Conservation (phyloP, 92 coral and sea anemone species). For the Phenganax marumi region DNA sequence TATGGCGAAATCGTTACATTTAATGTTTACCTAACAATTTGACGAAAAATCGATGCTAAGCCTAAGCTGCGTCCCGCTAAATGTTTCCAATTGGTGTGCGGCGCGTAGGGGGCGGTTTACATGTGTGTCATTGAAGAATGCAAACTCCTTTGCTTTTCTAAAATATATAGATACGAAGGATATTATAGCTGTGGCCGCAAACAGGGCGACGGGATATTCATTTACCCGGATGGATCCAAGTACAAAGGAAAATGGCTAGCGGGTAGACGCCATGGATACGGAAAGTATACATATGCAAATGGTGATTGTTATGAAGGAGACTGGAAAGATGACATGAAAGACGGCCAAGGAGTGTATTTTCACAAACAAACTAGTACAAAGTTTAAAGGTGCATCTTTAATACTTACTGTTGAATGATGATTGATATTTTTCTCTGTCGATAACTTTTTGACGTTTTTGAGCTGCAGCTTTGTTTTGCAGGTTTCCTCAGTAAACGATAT, state of each 20-base stretch:
- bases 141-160: too few species aligned
- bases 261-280: conserved; percentile 70
- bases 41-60: too few species aligned
- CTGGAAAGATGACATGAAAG: conserved; percentile 75
- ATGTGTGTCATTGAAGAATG: too few species aligned
- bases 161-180: conserved; percentile 78
- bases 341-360: conserved; percentile 79
- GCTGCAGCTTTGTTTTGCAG: too few species aligned
- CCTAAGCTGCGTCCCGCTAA: too few species aligned
- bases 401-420: background rate
- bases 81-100: too few species aligned
- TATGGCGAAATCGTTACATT: too few species aligned
- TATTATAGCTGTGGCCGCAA: conserved; percentile 55
- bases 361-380: conserved; percentile 54
- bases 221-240: conserved; percentile 77
- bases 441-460: background rate
- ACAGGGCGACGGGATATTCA: conserved; percentile 70
- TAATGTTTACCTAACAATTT: too few species aligned
- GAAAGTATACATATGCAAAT: conserved; percentile 70
- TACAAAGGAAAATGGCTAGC: conserved; percentile 77
- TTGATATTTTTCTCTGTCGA: background rate
- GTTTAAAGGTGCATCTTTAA: conserved; percentile 46
- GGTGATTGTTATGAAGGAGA: conserved; percentile 82
- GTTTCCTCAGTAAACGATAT: too few species aligned
- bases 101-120: too few species aligned